Conservation (phyloP, 2,113 vertebrate species). For the Dasyprocta punctata region DNA sequence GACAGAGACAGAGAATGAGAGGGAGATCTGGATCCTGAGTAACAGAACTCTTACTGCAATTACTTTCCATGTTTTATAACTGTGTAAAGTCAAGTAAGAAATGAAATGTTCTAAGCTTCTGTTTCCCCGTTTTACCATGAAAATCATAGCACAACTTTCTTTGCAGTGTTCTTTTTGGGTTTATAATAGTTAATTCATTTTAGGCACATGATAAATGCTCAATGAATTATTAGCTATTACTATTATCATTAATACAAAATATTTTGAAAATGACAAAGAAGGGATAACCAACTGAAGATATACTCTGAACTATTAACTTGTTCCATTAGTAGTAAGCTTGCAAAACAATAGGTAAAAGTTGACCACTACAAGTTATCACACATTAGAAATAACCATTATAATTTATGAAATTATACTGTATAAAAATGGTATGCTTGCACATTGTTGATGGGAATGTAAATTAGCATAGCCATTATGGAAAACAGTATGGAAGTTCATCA, state of each 20-base stretch:
- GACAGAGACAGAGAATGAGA: background rate
- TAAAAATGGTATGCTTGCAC: background rate
- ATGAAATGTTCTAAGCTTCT: background rate
- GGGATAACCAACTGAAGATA: background rate
- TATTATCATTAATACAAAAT: background rate
- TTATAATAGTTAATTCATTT: background rate
- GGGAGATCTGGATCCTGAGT: background rate
- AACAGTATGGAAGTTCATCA: background rate
- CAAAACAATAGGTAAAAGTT: background rate
- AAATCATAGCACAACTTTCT: background rate
- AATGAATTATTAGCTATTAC: background rate
- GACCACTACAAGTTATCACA: background rate
- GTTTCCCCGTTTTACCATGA: background rate
- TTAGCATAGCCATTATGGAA: background rate
- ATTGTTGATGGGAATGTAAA: background rate
- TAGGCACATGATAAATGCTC: background rate
- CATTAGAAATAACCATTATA: background rate
- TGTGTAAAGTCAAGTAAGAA: slow-evolving; percentile 4
- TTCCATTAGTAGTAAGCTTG: background rate
- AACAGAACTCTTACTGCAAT: background rate
- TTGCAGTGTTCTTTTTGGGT: background rate
- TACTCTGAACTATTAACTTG: background rate
- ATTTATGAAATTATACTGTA: background rate
- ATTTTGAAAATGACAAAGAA: background rate
- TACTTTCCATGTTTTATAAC: background rate